Evolutionary conservation across 2,888 invertebrate genomes (phyloP).

Genomic region (Gymnocheta viridis): DNA sequence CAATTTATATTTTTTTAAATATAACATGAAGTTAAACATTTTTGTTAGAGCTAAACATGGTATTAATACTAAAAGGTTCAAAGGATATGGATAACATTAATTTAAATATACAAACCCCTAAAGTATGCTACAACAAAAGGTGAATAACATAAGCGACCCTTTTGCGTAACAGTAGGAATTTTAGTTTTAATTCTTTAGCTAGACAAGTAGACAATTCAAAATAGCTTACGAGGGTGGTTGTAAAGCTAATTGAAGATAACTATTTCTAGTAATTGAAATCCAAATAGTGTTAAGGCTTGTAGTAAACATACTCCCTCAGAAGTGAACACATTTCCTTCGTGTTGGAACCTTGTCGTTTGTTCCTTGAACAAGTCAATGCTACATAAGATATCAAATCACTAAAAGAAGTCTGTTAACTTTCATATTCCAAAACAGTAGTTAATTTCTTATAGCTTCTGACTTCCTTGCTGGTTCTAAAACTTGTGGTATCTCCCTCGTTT

Average conservation of each 20-base stretch:
- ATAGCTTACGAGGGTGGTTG: neutral
- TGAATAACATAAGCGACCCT: conserved; percentile 26
- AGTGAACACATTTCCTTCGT: too few relatives aligned
- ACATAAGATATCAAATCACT: too few relatives aligned
- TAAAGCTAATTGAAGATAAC: neutral
- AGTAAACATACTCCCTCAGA: too few relatives aligned
- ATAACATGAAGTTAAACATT: neutral
- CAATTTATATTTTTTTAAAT: neutral
- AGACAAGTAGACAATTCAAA: conserved; percentile 42
- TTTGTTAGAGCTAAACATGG: neutral
- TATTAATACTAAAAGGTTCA: conserved; percentile 33
- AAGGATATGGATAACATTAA: conserved; percentile 60
- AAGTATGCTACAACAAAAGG: conserved; percentile 22
- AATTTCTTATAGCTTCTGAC: too few relatives aligned
- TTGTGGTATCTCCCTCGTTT: neutral
- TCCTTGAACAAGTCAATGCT: too few relatives aligned
- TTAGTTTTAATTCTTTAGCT: conserved; percentile 16
- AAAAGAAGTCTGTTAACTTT: too few relatives aligned
- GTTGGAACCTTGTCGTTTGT: too few relatives aligned
- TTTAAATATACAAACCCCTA: conserved; percentile 40
- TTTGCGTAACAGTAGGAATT: conserved; percentile 1
- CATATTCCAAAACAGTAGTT: too few relatives aligned
- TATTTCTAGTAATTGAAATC: too few relatives aligned
- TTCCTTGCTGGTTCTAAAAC: neutral
- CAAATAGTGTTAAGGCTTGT: too few relatives aligned